phyloP scores from a whole-genome alignment of 2,888 invertebrate genomes.

The Apamea anceps region DNA sequence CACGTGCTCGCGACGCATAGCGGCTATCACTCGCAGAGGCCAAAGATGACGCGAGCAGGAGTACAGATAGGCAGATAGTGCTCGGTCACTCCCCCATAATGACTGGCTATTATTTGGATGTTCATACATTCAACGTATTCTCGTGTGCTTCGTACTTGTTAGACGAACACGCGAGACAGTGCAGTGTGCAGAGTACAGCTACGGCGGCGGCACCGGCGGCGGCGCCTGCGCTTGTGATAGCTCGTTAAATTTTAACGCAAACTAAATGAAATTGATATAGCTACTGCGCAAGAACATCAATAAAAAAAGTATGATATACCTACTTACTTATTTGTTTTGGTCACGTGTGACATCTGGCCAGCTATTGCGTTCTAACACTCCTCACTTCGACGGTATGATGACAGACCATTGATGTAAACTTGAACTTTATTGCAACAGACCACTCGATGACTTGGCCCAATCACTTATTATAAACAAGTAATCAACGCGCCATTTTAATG shows the following conservation, averaged over 20 bases:
- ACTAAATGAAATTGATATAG: background rate
- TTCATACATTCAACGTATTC: background rate
- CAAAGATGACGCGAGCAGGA: constrained; percentile 30
- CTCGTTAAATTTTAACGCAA: background rate
- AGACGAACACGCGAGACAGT: background rate
- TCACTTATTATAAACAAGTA: constrained; percentile 9
- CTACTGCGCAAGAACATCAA: background rate
- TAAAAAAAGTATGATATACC: background rate
- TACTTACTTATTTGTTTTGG: background rate
- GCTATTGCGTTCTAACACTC: constrained; percentile 33
- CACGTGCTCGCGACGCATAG: constrained; percentile 19
- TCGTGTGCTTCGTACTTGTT: background rate
- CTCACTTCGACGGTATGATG: background rate
- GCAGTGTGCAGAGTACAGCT: background rate
- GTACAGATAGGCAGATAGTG: background rate
- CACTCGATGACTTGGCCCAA: background rate
- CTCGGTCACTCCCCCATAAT: constrained; percentile 6
- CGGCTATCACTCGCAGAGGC: constrained; percentile 17
- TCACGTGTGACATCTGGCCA: background rate
- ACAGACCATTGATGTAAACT: constrained; percentile 52
- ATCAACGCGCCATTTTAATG: constrained; percentile 29
- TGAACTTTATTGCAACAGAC: constrained; percentile 53
- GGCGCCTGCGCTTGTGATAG: background rate
- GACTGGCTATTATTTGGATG: background rate
- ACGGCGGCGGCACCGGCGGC: background rate